Evolutionary conservation across 1,140 invertebrate species (phyloP).

Genomic region (Euwallacea similis): DNA sequence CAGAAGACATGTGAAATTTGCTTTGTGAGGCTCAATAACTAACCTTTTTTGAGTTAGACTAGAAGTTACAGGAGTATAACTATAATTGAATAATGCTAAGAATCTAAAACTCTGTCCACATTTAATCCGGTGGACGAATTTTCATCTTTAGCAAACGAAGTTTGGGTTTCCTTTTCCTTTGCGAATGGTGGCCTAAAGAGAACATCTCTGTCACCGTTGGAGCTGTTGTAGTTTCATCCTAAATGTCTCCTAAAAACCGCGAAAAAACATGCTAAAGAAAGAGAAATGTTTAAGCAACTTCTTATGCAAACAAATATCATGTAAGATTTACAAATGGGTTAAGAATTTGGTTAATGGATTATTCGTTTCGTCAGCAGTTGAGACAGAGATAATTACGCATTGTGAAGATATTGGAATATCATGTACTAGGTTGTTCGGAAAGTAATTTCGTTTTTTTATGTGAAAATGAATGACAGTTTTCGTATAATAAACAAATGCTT

Average conservation of each 20-base stretch:
- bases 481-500: too few relatives aligned
- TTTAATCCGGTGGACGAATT: constrained; percentile 46
- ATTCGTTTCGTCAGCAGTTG: too few relatives aligned
- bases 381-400: too few relatives aligned
- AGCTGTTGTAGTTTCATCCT: constrained; percentile 30
- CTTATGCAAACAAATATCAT: too few relatives aligned
- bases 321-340: too few relatives aligned
- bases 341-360: too few relatives aligned
- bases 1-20: neutral
- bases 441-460: too few relatives aligned
- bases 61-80: too few relatives aligned
- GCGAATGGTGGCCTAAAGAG: constrained; percentile 1
- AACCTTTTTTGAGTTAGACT: constrained; percentile 5
- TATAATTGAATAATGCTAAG: constrained; percentile 9
- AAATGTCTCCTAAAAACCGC: constrained; percentile 19
- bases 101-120: constrained; percentile 27
- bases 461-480: too few relatives aligned
- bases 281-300: too few relatives aligned
- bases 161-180: constrained; percentile 30
- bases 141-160: constrained; percentile 45
- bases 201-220: constrained; percentile 33
- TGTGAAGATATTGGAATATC: too few relatives aligned
- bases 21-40: neutral
- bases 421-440: too few relatives aligned
- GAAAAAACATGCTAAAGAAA: neutral